Percentiles rank a stretch among this genome's conserved stretches.
Conservation (phyloP, 2,113 vertebrate genomes). For the Papio anubis region DNA sequence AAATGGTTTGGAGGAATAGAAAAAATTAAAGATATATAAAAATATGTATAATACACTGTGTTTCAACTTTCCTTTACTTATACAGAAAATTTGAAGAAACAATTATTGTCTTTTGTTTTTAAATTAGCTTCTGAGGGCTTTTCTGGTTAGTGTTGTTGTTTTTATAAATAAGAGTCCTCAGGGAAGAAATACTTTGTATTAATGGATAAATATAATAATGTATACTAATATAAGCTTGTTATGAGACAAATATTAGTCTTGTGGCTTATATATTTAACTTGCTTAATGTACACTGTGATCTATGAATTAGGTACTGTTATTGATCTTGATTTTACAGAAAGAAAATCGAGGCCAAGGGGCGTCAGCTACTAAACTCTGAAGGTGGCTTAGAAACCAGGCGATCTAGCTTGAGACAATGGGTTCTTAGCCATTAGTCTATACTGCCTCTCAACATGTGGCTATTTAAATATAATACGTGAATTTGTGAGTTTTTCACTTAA, state of each 20-base stretch:
- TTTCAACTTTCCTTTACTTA: neutral
- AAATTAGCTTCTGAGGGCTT: neutral
- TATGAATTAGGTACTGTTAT: neutral
- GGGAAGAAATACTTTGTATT: neutral
- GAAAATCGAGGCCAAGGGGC: neutral
- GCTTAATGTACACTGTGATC: neutral
- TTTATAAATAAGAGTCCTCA: neutral
- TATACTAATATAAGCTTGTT: neutral
- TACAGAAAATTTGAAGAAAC: neutral
- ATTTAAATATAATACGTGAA: neutral
- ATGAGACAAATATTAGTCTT: neutral
- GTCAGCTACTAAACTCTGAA: neutral
- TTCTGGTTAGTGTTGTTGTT: neutral
- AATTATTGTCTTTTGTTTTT: neutral
- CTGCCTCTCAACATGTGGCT: neutral
- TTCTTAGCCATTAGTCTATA: neutral
- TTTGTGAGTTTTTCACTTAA: neutral
- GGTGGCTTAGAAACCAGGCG: neutral
- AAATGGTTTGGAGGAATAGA: neutral
- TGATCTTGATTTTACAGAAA: neutral
- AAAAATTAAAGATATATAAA: neutral
- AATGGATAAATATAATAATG: neutral
- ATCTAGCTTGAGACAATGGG: neutral
- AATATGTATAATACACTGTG: neutral
- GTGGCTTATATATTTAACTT: neutral